Evolutionary conservation across 2,797 vertebrate genomes (phyloP), one percentile per base, ranked within the genome.

Genomic region (Clarias platycephalus): DNA sequence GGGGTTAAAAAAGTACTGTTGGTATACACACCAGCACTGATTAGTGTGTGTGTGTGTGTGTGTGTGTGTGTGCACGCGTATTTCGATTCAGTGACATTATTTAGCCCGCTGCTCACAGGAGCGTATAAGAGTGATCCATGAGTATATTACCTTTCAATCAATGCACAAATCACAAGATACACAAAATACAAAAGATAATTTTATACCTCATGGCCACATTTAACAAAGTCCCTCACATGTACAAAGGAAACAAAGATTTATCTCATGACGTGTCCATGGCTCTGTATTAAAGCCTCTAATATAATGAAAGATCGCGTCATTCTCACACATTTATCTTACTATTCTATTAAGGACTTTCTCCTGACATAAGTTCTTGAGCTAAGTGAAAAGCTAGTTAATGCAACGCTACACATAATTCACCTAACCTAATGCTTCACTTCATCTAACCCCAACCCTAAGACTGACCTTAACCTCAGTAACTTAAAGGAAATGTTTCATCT

Each of bases 1-100:
- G 71, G 71, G 60, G 64, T n/a, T n/a, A 78, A 81, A 40, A n/a
- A n/a, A n/a, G n/a, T n/a, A n/a, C n/a, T 67, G 20, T 37, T 5
- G n/a, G 31, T 4, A 77, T 24, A 77, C 76, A 26, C 76, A 79
- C 31, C 5, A 34, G 6, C 57, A 44, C 34, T n/a, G 28, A 77
- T 60, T 22, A 34, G 31, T 55, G 16, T 57, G 67, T 71, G 67
- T 70, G 34, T 40, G 67, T 5, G 34, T 63, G 62, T 63, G n/a
- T 64, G 62, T 64, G 62, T 64, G 62, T 64, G 63, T 31, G 63
- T 31, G 64, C 5, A 26, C 5, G 64, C 16, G 5, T 31, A 26
- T 66, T 26, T 66, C 12, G 64, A 28, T 12, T 7, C 5, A 26
- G 3, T 74, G 37, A 15, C 24, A 49, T n/a, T 16, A 24, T 72